phyloP scores from a whole-genome alignment of 1,140 invertebrate species.

The Habropoda laboriosa region DNA sequence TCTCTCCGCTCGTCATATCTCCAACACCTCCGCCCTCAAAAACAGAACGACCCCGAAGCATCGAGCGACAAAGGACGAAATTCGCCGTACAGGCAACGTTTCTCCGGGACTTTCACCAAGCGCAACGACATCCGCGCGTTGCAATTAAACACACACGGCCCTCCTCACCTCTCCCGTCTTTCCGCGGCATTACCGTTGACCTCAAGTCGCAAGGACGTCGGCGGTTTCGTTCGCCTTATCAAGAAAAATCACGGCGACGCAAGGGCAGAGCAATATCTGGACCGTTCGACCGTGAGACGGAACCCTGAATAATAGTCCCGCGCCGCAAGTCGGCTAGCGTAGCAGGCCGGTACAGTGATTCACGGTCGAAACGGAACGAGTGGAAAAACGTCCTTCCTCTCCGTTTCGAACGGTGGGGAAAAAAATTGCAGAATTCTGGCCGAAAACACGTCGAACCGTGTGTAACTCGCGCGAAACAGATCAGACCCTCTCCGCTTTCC shows the following conservation, averaged over 20 bases:
- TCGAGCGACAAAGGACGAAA: background rate
- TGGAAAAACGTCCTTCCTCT: too few relatives aligned
- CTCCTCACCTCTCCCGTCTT: background rate
- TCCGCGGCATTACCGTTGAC: background rate
- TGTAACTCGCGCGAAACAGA: conserved; percentile 8
- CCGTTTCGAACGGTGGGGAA: too few relatives aligned
- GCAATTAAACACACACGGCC: conserved; percentile 11
- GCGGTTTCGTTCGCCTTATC: conserved; percentile 37
- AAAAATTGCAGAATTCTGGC: too few relatives aligned
- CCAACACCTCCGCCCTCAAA: background rate
- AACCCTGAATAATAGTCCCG: conserved; percentile 54
- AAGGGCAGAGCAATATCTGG: conserved; percentile 50
- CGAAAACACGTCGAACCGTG: too few relatives aligned
- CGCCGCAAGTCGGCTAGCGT: conserved; percentile 32
- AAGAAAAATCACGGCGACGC: conserved; percentile 30
- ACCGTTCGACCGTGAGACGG: conserved; percentile 47
- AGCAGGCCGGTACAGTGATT: conserved; percentile 44
- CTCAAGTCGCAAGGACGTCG: conserved; percentile 32
- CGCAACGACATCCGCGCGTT: background rate
- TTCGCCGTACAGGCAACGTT: background rate
- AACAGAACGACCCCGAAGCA: background rate
- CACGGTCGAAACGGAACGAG: conserved; percentile 43
- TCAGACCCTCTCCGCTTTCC: too few relatives aligned
- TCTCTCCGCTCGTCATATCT: background rate
- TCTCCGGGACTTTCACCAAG: conserved; percentile 5